Evolutionary conservation across 2,113 vertebrate genomes (phyloP), one percentile per base, ranked within the genome.

Genomic region (Scatophagus argus): DNA sequence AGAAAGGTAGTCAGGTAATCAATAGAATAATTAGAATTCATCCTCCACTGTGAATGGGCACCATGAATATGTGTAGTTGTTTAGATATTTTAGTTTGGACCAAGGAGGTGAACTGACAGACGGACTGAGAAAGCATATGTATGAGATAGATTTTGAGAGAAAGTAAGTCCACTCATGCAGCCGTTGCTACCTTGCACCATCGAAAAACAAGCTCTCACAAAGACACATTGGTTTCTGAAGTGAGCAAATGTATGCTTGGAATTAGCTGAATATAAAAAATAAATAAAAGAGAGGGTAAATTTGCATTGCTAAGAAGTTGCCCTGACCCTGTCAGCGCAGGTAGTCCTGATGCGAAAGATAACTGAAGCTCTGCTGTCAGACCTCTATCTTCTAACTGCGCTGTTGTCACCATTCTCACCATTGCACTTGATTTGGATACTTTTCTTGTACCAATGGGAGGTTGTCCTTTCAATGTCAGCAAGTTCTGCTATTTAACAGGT

Each of bases 381-480:
- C 36, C 3, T 52, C 43, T 54, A 73, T 63, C 55, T 39, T 82
- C 60, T 23, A 9, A 46, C 11, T 44, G n/a, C 23, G 10, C 44
- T 58, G 41, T 76, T 81, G 62, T 86, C 77, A 77, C 43, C 46
- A 19, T 54, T 60, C 38, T 31, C 46, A 70, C 65, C 8, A 60
- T 83, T 60, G 52, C 27, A 12, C 32, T 65, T 79, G 31, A 67
- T 69, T 56, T 31, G 27, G 55, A 52, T n/a, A 38, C 41, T 38
- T 38, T 44, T 47, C 19, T 76, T 39, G 11, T 49, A 46, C 49
- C 1, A 2, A 41, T 56, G 29, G 6, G 68, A 71, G 60, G 63
- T 67, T 74, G 66, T 34, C 44, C 52, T 85, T 56, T 83, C 56
- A 76, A 63, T 73, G 23, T 85, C 73, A 76, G 21, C 12, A n/a